Conservation (phyloP, 1,140 invertebrate genomes). For the Rhagoletis pomonella region DNA sequence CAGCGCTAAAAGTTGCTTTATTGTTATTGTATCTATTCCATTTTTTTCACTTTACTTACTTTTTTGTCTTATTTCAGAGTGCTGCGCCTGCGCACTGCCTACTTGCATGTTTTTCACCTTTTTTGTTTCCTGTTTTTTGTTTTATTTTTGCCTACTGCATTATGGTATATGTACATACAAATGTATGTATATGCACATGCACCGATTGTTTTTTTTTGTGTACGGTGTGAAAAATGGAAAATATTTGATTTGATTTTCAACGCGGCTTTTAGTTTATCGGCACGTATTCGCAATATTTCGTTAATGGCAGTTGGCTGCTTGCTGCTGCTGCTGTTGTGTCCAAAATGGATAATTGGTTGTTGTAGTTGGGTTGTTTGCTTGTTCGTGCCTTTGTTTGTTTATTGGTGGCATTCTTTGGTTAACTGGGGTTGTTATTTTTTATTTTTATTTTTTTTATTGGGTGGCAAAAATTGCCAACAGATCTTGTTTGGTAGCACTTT, state of each 20-base stretch:
- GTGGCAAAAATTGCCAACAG: conserved; percentile 18
- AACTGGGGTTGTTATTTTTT: neutral
- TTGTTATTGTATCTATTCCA: neutral
- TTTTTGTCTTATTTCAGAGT: neutral
- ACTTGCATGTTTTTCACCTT: neutral
- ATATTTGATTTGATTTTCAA: conserved; percentile 51
- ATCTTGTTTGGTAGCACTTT: conserved; percentile 44
- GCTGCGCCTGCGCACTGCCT: conserved; percentile 41
- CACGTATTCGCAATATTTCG: conserved; percentile 42
- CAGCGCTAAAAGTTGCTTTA: neutral
- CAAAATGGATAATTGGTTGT: conserved; percentile 52
- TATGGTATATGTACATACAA: neutral
- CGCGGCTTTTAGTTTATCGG: conserved; percentile 45
- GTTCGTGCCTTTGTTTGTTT: conserved; percentile 39
- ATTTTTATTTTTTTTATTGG: neutral
- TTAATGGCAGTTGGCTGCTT: neutral
- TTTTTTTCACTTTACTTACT: neutral
- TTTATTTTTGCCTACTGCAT: neutral
- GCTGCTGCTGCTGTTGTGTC: conserved; percentile 9
- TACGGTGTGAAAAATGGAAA: conserved; percentile 43
- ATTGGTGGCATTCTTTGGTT: conserved; percentile 35
- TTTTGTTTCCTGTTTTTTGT: neutral
- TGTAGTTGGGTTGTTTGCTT: conserved; percentile 36
- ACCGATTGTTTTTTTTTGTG: neutral
- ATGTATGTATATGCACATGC: neutral